Base-by-base conservation (phyloP, 2,113 vertebrate species). In the Pluvialis apricaria region DNA sequence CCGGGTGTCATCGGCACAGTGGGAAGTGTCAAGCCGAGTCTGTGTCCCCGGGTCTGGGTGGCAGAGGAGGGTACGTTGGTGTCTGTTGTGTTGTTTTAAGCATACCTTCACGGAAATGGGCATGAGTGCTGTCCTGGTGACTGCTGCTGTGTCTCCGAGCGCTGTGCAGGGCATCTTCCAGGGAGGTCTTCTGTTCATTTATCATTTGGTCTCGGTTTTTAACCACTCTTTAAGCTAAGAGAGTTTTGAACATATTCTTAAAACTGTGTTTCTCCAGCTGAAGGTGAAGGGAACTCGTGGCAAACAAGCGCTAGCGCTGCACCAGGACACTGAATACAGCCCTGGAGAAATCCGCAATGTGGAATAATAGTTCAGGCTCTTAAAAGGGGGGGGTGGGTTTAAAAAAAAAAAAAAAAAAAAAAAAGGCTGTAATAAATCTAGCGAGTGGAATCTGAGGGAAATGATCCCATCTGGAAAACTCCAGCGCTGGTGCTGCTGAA, bases 401-500 rank as follows among this genome's bases (percentile, higher is more conserved):
- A 94, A 90, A 75, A 15, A n/a, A 42, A n/a, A n/a, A 19, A 18
- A 24, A 40, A 40, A 19, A 64, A 57, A 9, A 20, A 58, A 60
- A 75, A 62, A 91, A 38, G 16, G 32, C 94, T 92, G 92, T 96
- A 95, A 96, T 98, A 98, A 98, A 98, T 98, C 97, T 97, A 93
- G 94, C 26, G 82, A 97, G 85, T 96, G 95, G 96, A 98, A 98
- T 98, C 96, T 91, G 91, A 96, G 97, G 95, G 97, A 97, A 98
- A 97, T 86, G 95, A 97, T 98, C 97, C 97, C 98, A 98, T 98
- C 98, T 98, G 98, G 97, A 97, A 98, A 98, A 96, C 97, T 98
- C 97, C 96, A 83, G 97, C 45, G 89, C 97, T 88, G 95, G 92
- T 98, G 97, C 97, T n/a, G 73, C 86, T 95, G 97, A 96, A 95